These are phyloP conservation scores for Artemia sinica DNA, from an alignment of 2,888 invertebrate species.

Conservation along the genomic window DNA sequence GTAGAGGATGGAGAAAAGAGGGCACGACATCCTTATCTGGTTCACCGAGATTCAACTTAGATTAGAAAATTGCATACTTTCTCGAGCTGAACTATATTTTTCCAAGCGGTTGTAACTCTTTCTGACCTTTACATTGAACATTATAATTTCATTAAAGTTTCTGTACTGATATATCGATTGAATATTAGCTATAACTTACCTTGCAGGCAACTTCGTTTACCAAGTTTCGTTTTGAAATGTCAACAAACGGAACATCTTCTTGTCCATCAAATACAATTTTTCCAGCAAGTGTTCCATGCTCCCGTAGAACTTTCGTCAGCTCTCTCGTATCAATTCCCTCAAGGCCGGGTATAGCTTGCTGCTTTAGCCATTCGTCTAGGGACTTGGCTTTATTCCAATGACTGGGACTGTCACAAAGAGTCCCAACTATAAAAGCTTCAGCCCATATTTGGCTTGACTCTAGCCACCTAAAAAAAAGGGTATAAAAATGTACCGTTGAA, in stretches of 20 bases:
- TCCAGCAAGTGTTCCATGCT: constrained; percentile 65
- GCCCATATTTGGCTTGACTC: constrained; percentile 84
- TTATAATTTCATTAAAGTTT: too few relatives aligned
- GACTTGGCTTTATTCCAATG: constrained; percentile 73
- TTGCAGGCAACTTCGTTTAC: constrained; percentile 76
- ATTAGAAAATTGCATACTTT: too few relatives aligned
- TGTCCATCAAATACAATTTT: constrained; percentile 38
- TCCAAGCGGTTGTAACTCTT: too few relatives aligned
- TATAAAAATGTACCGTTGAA: too few relatives aligned
- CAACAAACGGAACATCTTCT: constrained; percentile 32
- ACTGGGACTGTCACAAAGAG: constrained; percentile 64
- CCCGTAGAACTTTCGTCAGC: constrained; percentile 75
- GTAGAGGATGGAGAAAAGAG: too few relatives aligned
- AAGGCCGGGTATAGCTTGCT: constrained; percentile 64
- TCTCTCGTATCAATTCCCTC: constrained; percentile 82
- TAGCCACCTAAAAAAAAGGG: constrained; percentile 48
- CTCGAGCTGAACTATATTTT: too few relatives aligned
- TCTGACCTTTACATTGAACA: too few relatives aligned
- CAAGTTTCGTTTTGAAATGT: constrained; percentile 78
- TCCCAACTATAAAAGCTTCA: constrained; percentile 75
- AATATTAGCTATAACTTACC: constrained; percentile 33
- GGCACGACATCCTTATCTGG: too few relatives aligned
- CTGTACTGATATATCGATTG: too few relatives aligned
- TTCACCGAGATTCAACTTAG: too few relatives aligned
- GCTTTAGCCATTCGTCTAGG: constrained; percentile 63